Evolutionary conservation across 2,113 vertebrate species (phyloP).

Genomic region (Mionectes macconnelli): DNA sequence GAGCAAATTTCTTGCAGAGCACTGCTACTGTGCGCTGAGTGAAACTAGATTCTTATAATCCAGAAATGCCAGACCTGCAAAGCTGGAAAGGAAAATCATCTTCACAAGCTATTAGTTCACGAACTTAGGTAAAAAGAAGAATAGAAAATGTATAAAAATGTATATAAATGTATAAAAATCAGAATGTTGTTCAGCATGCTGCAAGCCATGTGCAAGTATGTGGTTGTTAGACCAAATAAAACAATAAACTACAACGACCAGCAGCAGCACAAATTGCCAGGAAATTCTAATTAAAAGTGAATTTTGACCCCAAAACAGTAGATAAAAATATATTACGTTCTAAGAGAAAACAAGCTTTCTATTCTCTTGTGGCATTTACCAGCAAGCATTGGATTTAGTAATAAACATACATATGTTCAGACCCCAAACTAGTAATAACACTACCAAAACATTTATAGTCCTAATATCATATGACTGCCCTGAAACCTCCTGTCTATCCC

Average conservation of each 20-base stretch:
- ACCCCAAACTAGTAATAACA: not conserved
- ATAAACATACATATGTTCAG: not conserved
- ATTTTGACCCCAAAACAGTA: not conserved
- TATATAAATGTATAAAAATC: not conserved
- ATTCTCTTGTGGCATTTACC: not conserved
- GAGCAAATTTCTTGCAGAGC: not conserved
- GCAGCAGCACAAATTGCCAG: not conserved
- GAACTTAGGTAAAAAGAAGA: not conserved
- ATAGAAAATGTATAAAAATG: not conserved
- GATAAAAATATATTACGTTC: not conserved
- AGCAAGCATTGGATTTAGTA: not conserved
- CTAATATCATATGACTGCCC: not conserved
- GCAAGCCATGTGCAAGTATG: not conserved
- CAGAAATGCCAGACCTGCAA: not conserved
- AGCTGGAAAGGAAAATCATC: not conserved
- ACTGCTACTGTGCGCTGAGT: not conserved
- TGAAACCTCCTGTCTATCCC: not conserved
- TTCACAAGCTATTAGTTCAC: not conserved
- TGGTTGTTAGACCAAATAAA: not conserved
- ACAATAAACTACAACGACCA: not conserved
- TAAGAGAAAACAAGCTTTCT: not conserved
- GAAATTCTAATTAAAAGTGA: not conserved
- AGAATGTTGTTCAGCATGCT: accelerated
- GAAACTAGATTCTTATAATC: not conserved
- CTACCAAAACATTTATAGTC: not conserved